phyloP scores from a whole-genome alignment of 2,797 vertebrate species.

The Acridotheres tristis region DNA sequence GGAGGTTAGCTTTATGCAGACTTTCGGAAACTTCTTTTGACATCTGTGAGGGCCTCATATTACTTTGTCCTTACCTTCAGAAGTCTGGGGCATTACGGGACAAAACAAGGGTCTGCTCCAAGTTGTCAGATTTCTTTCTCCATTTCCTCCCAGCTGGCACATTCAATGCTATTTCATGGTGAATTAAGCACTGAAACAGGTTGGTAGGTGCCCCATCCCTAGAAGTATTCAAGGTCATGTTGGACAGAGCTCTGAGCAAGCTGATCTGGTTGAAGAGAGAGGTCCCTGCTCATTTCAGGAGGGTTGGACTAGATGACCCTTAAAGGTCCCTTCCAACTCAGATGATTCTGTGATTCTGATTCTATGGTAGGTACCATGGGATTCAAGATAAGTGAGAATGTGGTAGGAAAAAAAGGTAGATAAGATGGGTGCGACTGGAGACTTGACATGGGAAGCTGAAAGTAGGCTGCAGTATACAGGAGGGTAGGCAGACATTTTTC shows the following conservation, averaged over 20 bases:
- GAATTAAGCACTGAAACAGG: background rate
- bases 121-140: background rate
- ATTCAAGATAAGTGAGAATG: background rate
- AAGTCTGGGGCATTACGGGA: background rate
- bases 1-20: background rate
- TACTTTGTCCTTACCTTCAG: background rate
- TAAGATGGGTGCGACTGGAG: background rate
- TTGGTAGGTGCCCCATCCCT: background rate
- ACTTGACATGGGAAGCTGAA: background rate
- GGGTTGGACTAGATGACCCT: background rate
- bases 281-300: background rate
- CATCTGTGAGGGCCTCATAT: background rate
- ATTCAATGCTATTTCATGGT: background rate
- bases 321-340: background rate
- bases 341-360: background rate
- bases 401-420: background rate
- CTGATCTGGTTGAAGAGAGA: background rate
- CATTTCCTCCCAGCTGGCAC: background rate
- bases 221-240: background rate
- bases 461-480: background rate
- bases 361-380: accelerated
- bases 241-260: background rate
- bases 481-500: background rate
- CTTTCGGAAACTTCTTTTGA: background rate
- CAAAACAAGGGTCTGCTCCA: background rate